Conservation (phyloP, 2,888 invertebrate species). For the Dynastes grantii region DNA sequence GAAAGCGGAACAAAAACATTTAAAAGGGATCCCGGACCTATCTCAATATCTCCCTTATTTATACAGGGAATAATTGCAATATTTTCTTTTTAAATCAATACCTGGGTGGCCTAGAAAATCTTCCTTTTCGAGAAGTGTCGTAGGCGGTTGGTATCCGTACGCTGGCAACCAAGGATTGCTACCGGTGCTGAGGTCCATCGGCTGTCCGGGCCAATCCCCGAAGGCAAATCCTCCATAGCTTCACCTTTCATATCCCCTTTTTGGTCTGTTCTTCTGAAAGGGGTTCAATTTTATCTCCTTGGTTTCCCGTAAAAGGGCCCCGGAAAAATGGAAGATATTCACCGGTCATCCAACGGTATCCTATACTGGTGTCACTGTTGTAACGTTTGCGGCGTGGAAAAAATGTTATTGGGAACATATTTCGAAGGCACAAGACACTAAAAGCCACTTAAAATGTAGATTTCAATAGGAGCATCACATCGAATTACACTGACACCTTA, state of each 20-base stretch:
- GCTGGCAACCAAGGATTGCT: slow-evolving; percentile 86
- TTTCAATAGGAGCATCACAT: not conserved
- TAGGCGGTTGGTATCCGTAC: slow-evolving; percentile 83
- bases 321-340: slow-evolving; percentile 61
- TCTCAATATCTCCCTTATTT: not conserved
- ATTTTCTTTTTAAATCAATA: slow-evolving; percentile 63
- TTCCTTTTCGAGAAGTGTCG: slow-evolving; percentile 71
- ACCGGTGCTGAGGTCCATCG: slow-evolving; percentile 72
- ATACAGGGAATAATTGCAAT: no score
- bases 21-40: not conserved
- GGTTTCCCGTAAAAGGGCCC: slow-evolving; percentile 4
- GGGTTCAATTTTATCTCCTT: not conserved
- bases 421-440: not conserved
- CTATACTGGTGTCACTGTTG: slow-evolving; percentile 36
- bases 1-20: not conserved
- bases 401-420: not conserved
- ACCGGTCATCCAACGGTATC: slow-evolving; percentile 64
- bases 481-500: not conserved
- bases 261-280: no score
- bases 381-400: not conserved
- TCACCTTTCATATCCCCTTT: not conserved
- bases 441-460: not conserved
- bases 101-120: slow-evolving; percentile 79
- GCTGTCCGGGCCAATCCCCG: slow-evolving; percentile 78
- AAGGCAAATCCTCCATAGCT: slow-evolving; percentile 77